Conservation (phyloP, 2,113 vertebrate genomes). For the Leucopsar rothschildi region DNA sequence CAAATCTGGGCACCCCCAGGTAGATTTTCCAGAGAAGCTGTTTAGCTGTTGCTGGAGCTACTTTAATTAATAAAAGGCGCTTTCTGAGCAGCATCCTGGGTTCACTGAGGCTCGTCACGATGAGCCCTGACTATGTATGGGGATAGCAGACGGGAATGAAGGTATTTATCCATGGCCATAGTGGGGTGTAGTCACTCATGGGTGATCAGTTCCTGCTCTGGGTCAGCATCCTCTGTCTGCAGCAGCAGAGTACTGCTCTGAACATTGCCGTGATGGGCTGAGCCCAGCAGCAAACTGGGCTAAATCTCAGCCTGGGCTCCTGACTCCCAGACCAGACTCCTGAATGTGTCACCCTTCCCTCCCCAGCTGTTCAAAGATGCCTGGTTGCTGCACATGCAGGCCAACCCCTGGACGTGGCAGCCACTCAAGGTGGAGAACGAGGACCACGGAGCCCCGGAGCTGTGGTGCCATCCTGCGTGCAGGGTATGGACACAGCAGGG, state of each 20-base stretch:
- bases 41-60: neutral
- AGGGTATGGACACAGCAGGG: conserved; percentile 57
- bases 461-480: conserved; percentile 98
- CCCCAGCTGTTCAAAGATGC: conserved; percentile 93
- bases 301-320: neutral
- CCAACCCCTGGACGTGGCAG: conserved; percentile 88
- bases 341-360: neutral
- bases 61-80: neutral
- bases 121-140: neutral
- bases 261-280: neutral
- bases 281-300: neutral
- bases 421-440: conserved; percentile 95
- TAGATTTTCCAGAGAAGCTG: neutral
- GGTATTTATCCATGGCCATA: neutral
- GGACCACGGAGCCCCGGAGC: conserved; percentile 92
- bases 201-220: neutral
- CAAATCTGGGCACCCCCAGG: neutral
- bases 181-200: neutral
- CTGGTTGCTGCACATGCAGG: conserved; percentile 91
- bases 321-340: neutral
- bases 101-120: neutral
- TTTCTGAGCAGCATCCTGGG: neutral
- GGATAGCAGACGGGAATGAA: neutral
- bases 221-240: neutral
- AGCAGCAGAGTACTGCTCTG: neutral